phyloP scores from a whole-genome alignment of 2,888 invertebrate species.

The Saturnia japonica region DNA sequence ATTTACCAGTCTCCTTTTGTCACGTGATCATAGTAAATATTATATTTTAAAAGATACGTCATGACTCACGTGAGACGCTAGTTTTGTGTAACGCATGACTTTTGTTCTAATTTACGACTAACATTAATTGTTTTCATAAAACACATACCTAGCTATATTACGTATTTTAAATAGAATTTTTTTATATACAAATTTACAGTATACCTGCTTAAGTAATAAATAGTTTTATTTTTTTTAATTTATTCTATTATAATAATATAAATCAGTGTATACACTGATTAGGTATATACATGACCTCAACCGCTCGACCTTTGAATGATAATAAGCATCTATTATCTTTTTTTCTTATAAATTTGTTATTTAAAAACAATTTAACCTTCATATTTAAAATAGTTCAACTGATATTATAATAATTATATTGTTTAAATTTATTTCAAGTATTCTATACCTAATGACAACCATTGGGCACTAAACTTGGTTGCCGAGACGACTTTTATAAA shows the following conservation, averaged over 20 bases:
- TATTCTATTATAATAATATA: too few relatives aligned
- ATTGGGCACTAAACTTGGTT: background rate
- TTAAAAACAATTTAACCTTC: background rate
- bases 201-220: too few relatives aligned
- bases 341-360: background rate
- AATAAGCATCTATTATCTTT: background rate
- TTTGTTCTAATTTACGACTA: background rate
- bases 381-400: background rate
- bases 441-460: background rate
- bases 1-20: too few relatives aligned
- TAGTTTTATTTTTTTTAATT: too few relatives aligned
- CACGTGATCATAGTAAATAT: background rate
- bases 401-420: slow-evolving; percentile 3
- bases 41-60: background rate
- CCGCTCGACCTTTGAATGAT: background rate
- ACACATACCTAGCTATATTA: too few relatives aligned
- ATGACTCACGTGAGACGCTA: background rate
- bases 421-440: background rate
- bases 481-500: background rate
- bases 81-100: background rate
- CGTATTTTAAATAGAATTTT: too few relatives aligned
- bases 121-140: too few relatives aligned
- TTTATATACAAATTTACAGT: too few relatives aligned
- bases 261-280: too few relatives aligned
- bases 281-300: background rate